Conservation (phyloP, 2,113 vertebrate genomes). For the Dipodomys spectabilis region DNA sequence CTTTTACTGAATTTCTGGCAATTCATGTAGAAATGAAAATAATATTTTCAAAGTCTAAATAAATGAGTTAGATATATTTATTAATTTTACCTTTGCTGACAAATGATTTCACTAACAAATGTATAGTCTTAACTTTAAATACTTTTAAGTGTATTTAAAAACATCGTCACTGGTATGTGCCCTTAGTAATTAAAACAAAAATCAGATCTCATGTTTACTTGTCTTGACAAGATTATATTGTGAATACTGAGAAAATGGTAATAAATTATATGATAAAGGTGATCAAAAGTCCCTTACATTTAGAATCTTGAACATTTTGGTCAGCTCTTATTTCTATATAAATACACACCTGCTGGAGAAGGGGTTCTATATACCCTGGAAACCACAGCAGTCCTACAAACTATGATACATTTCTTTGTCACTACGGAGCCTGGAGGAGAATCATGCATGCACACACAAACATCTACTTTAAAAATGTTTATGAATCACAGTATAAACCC, state of each 20-base stretch:
- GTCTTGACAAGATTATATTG: not conserved
- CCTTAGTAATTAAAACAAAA: constrained; percentile 28
- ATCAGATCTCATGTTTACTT: not conserved
- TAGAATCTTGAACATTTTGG: not conserved
- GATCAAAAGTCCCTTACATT: not conserved
- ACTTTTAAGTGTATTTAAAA: constrained; percentile 28
- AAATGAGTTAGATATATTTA: constrained; percentile 30
- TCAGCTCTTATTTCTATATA: not conserved
- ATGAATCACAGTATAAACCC: not conserved
- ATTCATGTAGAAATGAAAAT: constrained; percentile 26
- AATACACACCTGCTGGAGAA: not conserved
- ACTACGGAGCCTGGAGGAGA: not conserved
- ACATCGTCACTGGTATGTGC: not conserved
- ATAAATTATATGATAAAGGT: not conserved
- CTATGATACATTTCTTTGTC: not conserved
- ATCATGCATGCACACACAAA: not conserved
- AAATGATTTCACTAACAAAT: not conserved
- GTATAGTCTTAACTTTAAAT: constrained; percentile 14
- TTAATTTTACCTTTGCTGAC: constrained; percentile 36
- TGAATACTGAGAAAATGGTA: not conserved
- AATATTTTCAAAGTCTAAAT: not conserved
- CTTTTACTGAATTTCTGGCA: not conserved
- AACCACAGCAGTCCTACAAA: not conserved
- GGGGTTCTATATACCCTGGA: too few relatives aligned
- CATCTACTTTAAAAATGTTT: not conserved